These are phyloP conservation scores for Drymonia ruficornis DNA, from an alignment of 2,888 invertebrate species.

Conservation along the genomic window DNA sequence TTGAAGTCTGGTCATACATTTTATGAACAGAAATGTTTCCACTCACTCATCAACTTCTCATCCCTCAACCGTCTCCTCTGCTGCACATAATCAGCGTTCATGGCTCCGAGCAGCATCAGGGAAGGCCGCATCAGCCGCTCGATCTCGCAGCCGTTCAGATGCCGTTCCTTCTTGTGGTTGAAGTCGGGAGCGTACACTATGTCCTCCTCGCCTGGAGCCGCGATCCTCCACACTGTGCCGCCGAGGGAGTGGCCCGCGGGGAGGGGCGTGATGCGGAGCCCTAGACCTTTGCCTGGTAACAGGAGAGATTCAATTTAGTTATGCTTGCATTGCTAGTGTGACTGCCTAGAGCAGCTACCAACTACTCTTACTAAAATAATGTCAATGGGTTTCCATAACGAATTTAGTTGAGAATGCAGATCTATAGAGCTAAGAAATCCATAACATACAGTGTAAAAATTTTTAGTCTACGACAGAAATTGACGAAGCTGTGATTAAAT, in stretches of 20 bases:
- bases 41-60: slow-evolving; percentile 97
- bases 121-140: slow-evolving; percentile 96
- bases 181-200: slow-evolving; percentile 99
- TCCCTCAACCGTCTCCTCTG: slow-evolving; percentile 95
- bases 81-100: slow-evolving; percentile 97
- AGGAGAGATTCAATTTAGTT: background rate
- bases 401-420: no score
- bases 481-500: no score
- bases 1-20: no score
- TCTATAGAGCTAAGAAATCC: no score
- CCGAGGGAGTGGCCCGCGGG: slow-evolving; percentile 99
- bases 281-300: slow-evolving; percentile 94
- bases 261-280: slow-evolving; percentile 96
- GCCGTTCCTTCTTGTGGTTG: slow-evolving; percentile 99
- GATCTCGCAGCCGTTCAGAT: slow-evolving; percentile 97
- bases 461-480: no score
- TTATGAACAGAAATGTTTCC: background rate
- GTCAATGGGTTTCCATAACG: no score
- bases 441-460: no score
- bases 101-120: slow-evolving; percentile 96
- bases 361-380: no score
- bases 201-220: slow-evolving; percentile 99
- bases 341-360: no score
- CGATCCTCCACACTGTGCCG: slow-evolving; percentile 99
- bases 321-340: background rate